Evolutionary conservation across 2,888 invertebrate genomes (phyloP).

Genomic region (Globia sparganii): DNA sequence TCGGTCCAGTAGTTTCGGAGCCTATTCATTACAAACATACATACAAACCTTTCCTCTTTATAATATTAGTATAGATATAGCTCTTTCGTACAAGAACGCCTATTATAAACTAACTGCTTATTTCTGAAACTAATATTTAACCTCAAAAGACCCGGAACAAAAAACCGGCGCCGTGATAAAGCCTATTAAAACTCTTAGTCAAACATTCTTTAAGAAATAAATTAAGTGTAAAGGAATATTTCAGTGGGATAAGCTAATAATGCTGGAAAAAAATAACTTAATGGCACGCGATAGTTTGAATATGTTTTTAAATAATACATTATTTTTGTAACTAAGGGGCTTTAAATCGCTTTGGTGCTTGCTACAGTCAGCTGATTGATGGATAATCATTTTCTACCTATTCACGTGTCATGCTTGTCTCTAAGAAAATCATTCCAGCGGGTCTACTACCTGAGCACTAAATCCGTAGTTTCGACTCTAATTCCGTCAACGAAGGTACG

Average conservation of each 20-base stretch:
- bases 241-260: conserved; percentile 35
- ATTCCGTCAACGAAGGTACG: too few species aligned
- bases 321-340: conserved; percentile 5
- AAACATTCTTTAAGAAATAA: conserved; percentile 37
- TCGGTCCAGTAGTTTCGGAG: too few species aligned
- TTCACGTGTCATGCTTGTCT: not conserved
- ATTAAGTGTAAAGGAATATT: conserved; percentile 39
- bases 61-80: too few species aligned
- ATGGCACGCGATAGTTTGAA: conserved; percentile 41
- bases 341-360: not conserved
- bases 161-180: conserved; percentile 35
- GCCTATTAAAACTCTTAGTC: conserved; percentile 41
- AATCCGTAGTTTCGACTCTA: too few species aligned
- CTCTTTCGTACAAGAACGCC: conserved; percentile 30
- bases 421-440: too few species aligned
- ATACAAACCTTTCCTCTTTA: too few species aligned
- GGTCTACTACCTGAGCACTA: too few species aligned
- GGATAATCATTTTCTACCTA: not conserved
- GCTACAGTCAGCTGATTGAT: not conserved
- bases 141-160: conserved; percentile 44
- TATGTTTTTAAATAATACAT: conserved; percentile 9
- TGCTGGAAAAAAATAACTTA: conserved; percentile 10
- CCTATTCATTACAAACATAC: too few species aligned
- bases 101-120: conserved; percentile 17
- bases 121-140: conserved; percentile 33